Percentiles rank a stretch among this genome's conserved stretches.
phyloP scores from a whole-genome alignment of 2,888 invertebrate species.

The Melipona bicolor region DNA sequence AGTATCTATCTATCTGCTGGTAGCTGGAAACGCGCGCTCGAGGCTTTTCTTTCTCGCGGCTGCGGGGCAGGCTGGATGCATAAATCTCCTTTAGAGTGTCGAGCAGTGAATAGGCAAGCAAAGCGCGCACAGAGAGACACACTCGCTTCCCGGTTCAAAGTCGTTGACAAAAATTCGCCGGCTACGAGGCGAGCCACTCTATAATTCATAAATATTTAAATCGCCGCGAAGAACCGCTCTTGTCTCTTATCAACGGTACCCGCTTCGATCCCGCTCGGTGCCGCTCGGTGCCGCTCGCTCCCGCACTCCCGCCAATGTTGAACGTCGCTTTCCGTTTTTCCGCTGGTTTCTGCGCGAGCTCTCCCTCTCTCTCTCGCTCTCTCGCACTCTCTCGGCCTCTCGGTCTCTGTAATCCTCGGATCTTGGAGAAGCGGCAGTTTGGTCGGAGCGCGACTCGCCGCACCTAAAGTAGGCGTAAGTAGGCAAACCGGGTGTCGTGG shows the following conservation, averaged over 20 bases:
- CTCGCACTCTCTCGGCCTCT: background rate
- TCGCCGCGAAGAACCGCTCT: constrained; percentile 33
- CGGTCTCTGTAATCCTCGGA: background rate
- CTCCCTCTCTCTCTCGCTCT: background rate
- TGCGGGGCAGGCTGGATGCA: constrained; percentile 49
- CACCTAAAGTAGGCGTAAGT: constrained; percentile 80
- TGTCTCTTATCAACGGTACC: constrained; percentile 37
- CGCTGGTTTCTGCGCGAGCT: background rate
- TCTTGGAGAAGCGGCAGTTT: background rate
- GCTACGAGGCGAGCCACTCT: constrained; percentile 60
- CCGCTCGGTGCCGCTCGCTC: too few species aligned
- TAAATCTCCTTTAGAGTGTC: constrained; percentile 69
- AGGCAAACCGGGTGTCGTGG: constrained; percentile 80
- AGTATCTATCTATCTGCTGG: background rate
- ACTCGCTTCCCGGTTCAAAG: constrained; percentile 66
- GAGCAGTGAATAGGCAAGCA: constrained; percentile 53
- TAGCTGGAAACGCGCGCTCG: constrained; percentile 21
- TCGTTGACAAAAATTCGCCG: constrained; percentile 56
- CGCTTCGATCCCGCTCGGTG: constrained; percentile 1
- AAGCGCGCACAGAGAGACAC: constrained; percentile 23
- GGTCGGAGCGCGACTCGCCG: background rate
- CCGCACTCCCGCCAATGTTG: background rate
- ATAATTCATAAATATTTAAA: constrained; percentile 70
- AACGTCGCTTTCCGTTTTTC: constrained; percentile 3
- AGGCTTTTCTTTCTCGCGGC: constrained; percentile 40